phyloP scores from a whole-genome alignment of 2,113 vertebrate species.

The Pithys albifrons region DNA sequence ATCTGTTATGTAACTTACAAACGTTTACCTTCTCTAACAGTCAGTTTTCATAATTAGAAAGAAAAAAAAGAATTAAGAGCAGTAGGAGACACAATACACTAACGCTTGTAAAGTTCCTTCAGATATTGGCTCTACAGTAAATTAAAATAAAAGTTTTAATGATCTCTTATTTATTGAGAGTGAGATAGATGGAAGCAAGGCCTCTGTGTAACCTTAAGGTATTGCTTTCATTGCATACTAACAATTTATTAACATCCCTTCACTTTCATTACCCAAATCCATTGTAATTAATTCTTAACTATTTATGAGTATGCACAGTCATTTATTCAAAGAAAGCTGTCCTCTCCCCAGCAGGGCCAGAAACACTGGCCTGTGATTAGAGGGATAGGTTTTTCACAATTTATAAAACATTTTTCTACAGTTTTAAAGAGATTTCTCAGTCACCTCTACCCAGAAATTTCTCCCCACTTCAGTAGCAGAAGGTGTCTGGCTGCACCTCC shows the following conservation, averaged over 20 bases:
- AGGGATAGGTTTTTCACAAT: background rate
- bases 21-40: background rate
- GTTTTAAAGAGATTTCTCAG: background rate
- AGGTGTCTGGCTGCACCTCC: background rate
- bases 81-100: conserved; percentile 13
- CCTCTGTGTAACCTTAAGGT: conserved; percentile 4
- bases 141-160: conserved; percentile 55
- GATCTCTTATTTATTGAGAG: conserved; percentile 19
- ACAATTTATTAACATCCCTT: conserved; percentile 16
- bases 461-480: background rate
- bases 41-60: background rate
- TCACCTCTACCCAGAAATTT: background rate
- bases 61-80: conserved; percentile 27
- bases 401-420: background rate
- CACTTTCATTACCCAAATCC: conserved; percentile 14
- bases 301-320: background rate
- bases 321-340: background rate
- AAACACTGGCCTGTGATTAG: rapidly evolving
- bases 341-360: background rate
- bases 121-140: conserved; percentile 25
- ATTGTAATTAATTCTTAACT: conserved; percentile 13
- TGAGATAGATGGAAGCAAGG: conserved; percentile 53
- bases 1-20: background rate
- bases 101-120: conserved; percentile 31
- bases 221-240: conserved; percentile 10